phyloP scores from a whole-genome alignment of 1,140 invertebrate genomes.

The Copidosoma floridanum region DNA sequence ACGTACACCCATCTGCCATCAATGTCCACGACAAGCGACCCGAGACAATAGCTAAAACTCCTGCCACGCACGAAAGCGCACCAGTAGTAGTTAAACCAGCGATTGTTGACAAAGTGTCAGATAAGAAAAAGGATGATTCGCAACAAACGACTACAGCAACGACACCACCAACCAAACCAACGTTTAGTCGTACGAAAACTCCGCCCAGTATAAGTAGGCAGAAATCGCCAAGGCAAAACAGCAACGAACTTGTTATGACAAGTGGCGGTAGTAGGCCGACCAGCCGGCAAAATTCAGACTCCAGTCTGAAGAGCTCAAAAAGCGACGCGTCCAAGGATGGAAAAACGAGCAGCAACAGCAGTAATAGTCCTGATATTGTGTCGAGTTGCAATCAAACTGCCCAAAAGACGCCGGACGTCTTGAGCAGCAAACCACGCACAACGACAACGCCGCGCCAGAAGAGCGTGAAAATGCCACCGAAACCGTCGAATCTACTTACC shows the following conservation, averaged over 20 bases:
- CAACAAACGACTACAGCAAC: conserved; percentile 17
- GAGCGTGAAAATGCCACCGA: conserved; percentile 34
- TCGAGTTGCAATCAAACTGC: conserved; percentile 60
- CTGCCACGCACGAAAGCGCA: too few species aligned
- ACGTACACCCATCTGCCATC: conserved; percentile 68
- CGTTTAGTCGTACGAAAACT: conserved; percentile 43
- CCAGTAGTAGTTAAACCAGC: not conserved
- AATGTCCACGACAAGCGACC: conserved; percentile 49
- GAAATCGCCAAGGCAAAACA: too few species aligned
- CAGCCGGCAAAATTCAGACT: conserved; percentile 31
- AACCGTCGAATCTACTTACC: conserved; percentile 34
- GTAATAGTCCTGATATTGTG: conserved; percentile 70
- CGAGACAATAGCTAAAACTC: too few species aligned
- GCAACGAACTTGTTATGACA: too few species aligned
- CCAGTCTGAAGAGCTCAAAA: conserved; percentile 29
- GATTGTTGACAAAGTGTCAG: too few species aligned
- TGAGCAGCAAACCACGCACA: conserved; percentile 32
- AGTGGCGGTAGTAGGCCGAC: not conserved
- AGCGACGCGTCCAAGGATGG: not conserved
- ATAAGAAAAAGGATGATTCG: conserved; percentile 31
- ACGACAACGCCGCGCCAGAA: conserved; percentile 29
- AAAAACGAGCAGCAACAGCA: conserved; percentile 15
- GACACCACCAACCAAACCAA: conserved; percentile 27
- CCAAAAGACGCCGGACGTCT: conserved; percentile 62
- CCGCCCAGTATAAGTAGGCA: conserved; percentile 38